Evolutionary conservation across 2,888 invertebrate genomes (phyloP).

Genomic region (Drosophila diplacantha): DNA sequence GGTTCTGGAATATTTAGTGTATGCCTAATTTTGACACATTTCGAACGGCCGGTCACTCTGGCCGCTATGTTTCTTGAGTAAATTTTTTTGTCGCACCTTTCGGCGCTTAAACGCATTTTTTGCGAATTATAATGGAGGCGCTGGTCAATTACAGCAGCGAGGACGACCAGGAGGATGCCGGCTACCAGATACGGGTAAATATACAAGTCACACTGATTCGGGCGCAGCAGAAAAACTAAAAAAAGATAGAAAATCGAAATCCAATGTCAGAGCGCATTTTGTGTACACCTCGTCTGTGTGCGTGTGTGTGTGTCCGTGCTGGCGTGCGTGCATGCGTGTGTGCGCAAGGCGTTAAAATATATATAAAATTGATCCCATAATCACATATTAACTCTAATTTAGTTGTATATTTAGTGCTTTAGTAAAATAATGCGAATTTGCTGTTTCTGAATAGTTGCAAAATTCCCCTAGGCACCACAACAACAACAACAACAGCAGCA

Average conservation of each 20-base stretch:
- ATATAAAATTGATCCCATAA: conserved; percentile 1
- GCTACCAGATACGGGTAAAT: conserved; percentile 75
- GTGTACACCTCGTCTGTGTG: conserved; percentile 36
- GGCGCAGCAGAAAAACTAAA: conserved; percentile 3
- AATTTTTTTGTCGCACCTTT: conserved; percentile 15
- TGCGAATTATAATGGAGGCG: conserved; percentile 82
- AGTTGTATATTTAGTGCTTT: conserved; percentile 60
- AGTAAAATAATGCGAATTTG: conserved; percentile 78
- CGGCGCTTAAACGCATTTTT: conserved; percentile 8
- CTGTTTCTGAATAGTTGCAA: conserved; percentile 80
- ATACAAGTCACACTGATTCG: conserved; percentile 23
- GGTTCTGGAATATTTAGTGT: conserved; percentile 1
- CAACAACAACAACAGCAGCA: conserved; percentile 24
- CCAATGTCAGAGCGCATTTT: conserved; percentile 39
- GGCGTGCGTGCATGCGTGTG: conserved; percentile 11
- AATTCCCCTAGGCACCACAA: conserved; percentile 77
- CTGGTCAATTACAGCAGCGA: conserved; percentile 88
- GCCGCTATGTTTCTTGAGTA: conserved; percentile 8
- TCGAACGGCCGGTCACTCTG: not conserved
- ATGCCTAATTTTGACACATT: not conserved
- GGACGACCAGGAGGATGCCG: conserved; percentile 82
- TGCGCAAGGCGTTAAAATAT: conserved; percentile 11
- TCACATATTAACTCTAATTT: conserved; percentile 10
- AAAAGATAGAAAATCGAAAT: not conserved
- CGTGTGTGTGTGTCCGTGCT: conserved; percentile 7